These are phyloP conservation scores for Cherax destructor DNA, from an alignment of 1,140 invertebrate genomes.

Conservation along the genomic window DNA sequence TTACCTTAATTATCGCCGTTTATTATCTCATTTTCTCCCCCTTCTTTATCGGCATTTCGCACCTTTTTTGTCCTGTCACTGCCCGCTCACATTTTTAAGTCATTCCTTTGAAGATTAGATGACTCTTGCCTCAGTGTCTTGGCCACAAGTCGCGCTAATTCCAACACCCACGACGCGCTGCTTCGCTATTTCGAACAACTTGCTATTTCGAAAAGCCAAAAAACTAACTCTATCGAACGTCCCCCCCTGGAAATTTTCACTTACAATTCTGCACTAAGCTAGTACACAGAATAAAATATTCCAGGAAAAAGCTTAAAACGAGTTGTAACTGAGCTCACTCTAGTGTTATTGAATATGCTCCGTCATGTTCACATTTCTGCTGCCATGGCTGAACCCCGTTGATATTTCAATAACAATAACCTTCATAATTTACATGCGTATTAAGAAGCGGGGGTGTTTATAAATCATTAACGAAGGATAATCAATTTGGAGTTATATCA, in stretches of 20 bases:
- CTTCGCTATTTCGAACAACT: not conserved
- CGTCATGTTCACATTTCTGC: constrained; percentile 27
- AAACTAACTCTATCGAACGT: too few relatives aligned
- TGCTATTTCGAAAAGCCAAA: too few relatives aligned
- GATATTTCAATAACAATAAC: constrained; percentile 10
- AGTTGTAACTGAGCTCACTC: not conserved
- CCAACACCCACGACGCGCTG: not conserved
- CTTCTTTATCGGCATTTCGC: constrained; percentile 35
- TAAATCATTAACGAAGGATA: constrained; percentile 18
- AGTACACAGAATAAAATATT: not conserved
- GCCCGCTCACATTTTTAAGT: constrained; percentile 22
- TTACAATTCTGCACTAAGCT: too few relatives aligned
- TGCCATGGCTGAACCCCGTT: not conserved
- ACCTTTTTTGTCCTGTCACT: constrained; percentile 40
- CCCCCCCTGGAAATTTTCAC: too few relatives aligned
- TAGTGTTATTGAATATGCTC: constrained; percentile 30
- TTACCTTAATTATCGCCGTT: constrained; percentile 34
- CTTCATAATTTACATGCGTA: constrained; percentile 8
- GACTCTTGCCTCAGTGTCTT: constrained; percentile 30
- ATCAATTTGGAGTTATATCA: not conserved
- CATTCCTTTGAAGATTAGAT: constrained; percentile 46
- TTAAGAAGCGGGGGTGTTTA: constrained; percentile 22
- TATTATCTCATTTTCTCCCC: constrained; percentile 10
- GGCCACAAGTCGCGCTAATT: constrained; percentile 8
- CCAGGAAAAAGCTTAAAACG: not conserved